Evolutionary conservation across 2,113 vertebrate species (phyloP).

Genomic region (Micromys minutus): DNA sequence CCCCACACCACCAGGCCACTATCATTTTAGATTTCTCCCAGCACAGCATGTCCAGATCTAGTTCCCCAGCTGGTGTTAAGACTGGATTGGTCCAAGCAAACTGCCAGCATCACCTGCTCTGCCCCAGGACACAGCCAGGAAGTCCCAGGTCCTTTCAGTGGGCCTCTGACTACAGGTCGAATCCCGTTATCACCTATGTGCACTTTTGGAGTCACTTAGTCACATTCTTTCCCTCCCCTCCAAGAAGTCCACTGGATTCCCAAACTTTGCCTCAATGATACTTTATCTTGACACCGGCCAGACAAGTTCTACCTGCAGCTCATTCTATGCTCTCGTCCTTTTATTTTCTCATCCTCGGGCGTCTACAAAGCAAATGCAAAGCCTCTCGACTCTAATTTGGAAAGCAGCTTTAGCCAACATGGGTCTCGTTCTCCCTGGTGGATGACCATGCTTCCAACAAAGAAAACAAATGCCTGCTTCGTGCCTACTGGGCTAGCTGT

Average conservation of each 20-base stretch:
- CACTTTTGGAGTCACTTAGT: neutral
- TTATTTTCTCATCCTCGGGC: neutral
- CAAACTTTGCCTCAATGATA: constrained; percentile 19
- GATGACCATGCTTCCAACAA: constrained; percentile 43
- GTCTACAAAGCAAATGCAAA: constrained; percentile 28
- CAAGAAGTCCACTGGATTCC: neutral
- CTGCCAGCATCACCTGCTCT: neutral
- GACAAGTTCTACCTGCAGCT: neutral
- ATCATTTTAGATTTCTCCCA: constrained; percentile 21
- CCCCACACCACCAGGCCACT: neutral
- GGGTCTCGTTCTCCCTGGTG: neutral
- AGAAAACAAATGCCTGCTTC: constrained; percentile 4
- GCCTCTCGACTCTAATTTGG: constrained; percentile 34
- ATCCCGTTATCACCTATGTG: neutral
- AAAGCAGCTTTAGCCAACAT: neutral
- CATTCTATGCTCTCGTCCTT: neutral
- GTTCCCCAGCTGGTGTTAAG: constrained; percentile 10
- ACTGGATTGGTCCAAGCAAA: neutral
- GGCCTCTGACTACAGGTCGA: neutral
- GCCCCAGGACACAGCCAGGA: neutral
- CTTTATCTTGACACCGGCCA: constrained; percentile 22
- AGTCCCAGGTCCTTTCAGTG: neutral
- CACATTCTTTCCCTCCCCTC: neutral
- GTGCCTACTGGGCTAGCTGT: neutral
- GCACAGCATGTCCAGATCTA: neutral